Evolutionary conservation across 2,888 invertebrate genomes (phyloP).

Genomic region (Luffia ferchaultella): DNA sequence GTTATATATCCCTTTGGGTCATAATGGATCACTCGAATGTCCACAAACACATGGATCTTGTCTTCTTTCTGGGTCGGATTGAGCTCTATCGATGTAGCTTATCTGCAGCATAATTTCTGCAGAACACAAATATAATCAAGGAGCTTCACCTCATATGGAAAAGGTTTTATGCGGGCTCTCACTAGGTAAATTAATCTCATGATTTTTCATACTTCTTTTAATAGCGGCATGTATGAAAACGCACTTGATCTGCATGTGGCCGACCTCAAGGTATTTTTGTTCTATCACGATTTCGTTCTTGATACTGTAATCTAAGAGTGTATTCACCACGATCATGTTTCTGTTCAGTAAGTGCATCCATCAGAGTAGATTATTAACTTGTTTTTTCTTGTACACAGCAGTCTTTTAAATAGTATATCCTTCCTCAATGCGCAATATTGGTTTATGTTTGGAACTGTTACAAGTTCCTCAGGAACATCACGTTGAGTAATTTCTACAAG

Average conservation of each 20-base stretch:
- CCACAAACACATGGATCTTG: slow-evolving; percentile 5
- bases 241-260: slow-evolving; percentile 30
- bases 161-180: slow-evolving; percentile 14
- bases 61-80: slow-evolving; percentile 5
- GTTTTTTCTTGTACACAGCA: too few relatives aligned
- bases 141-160: slow-evolving; percentile 12
- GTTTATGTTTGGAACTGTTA: too few relatives aligned
- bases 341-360: slow-evolving; percentile 20
- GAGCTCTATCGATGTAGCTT: slow-evolving; percentile 2
- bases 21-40: too few relatives aligned
- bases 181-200: slow-evolving; percentile 19
- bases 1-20: too few relatives aligned
- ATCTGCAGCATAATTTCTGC: slow-evolving; percentile 7
- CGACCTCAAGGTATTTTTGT: slow-evolving; percentile 25
- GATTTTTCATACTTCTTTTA: slow-evolving; percentile 22
- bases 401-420: too few relatives aligned
- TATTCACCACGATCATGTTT: slow-evolving; percentile 13
- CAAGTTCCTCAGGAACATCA: too few relatives aligned
- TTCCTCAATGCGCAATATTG: too few relatives aligned
- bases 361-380: slow-evolving; percentile 14
- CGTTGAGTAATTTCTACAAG: too few relatives aligned
- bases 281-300: slow-evolving; percentile 11
- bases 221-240: slow-evolving; percentile 26
- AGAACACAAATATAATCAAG: slow-evolving; percentile 9
- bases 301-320: slow-evolving; percentile 13